Base-by-base conservation (phyloP, 2,113 vertebrate genomes). In the Quiscalus mexicanus region DNA sequence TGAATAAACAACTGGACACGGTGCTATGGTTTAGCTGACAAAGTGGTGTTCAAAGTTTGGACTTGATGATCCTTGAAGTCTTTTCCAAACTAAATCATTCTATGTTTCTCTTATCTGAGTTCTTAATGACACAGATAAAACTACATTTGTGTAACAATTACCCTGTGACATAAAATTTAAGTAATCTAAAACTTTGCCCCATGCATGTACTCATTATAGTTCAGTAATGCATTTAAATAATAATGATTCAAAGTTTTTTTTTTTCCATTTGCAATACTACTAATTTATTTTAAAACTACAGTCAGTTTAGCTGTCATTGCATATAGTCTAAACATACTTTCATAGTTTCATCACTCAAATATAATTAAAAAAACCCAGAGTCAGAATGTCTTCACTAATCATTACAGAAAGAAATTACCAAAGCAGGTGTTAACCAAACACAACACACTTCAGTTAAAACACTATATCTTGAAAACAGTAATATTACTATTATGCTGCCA, bases 261-360 rank as follows among this genome's bases (percentile, higher is more conserved):
- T 71, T 92, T 82, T 37, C 37, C 3, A 75, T 70, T 89, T 93
- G 5, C 37, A 95, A 73, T 83, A 23, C 10, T 28, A 33, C 4
- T 86, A 52, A 88, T 88, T 94, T 88, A 68, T 79, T 94, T 94
- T 6, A 91, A 92, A 93, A 82, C 27, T 59, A 47, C 6, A 56
- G 13, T 52, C 62, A 87, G 0, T 59, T 39, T 71, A 89, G 47
- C 59, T 95, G 20, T 79, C 59, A 75, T 71, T 56, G 10, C 41
- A 70, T 70, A 11, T 91, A 95, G 15, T 60, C 25, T 80, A 84
- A 90, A 87, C 11, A 37, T 33, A 60, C 94, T 91, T 74, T 53
- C 60, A 81, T 14, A 65, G 17, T 73, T 87, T 31, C 25, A 60
- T 73, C 37, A 39, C 12, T 49, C 11, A 86, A 80, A n/a, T 33